These are phyloP conservation scores for Ditylenchus dipsaci DNA, from an alignment of 1,140 invertebrate species.

Conservation along the genomic window DNA sequence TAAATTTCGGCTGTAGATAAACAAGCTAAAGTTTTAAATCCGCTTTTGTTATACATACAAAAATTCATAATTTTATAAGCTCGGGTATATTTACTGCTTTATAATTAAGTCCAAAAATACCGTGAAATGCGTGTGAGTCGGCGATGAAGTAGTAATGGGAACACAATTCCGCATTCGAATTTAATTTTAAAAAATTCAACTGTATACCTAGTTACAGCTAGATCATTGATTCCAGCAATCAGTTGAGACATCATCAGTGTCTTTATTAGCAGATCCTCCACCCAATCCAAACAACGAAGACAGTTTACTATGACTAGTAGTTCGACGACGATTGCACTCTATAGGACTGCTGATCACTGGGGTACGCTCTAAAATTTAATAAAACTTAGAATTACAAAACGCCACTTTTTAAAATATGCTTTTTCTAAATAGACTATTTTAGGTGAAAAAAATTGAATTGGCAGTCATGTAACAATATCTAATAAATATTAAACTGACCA, in stretches of 20 bases:
- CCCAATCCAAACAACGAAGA: constrained; percentile 6
- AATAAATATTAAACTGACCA: not conserved
- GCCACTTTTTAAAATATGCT: not conserved
- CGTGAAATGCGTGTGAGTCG: no score
- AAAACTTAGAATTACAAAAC: not conserved
- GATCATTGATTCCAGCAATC: constrained; percentile 4
- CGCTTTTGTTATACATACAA: no score
- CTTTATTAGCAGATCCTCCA: not conserved
- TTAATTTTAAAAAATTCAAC: no score
- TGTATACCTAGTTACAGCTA: not conserved
- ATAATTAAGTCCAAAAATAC: no score
- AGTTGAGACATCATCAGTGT: constrained; percentile 3
- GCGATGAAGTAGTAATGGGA: no score
- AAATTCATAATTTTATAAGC: no score
- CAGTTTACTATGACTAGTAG: not conserved
- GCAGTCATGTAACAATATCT: no score
- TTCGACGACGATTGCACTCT: not conserved
- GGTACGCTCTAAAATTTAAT: not conserved
- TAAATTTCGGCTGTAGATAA: no score
- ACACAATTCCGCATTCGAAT: no score
- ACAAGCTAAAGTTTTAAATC: no score
- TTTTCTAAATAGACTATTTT: not conserved
- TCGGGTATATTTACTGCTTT: no score
- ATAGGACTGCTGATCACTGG: not conserved
- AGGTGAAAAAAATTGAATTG: not conserved